phyloP scores from a whole-genome alignment of 2,888 invertebrate species.

The Thysanoteuthis rhombus region DNA sequence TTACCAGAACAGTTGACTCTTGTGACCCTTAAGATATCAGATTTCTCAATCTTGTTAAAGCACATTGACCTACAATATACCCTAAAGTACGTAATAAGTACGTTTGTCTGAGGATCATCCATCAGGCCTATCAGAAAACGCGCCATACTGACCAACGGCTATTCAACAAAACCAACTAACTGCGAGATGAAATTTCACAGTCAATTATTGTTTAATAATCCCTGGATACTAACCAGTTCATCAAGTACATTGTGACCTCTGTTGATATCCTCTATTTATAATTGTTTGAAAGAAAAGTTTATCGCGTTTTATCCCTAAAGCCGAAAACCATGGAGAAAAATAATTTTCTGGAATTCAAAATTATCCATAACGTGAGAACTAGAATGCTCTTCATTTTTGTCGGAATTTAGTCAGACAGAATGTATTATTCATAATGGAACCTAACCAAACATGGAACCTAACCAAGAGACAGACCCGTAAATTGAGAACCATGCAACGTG shows the following conservation, averaged over 20 bases:
- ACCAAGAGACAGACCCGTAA: too few species aligned
- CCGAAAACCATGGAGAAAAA: too few species aligned
- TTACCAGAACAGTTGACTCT: background rate
- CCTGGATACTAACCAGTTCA: background rate
- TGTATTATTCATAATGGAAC: too few species aligned
- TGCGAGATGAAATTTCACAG: background rate
- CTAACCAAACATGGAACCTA: too few species aligned
- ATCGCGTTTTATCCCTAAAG: too few species aligned
- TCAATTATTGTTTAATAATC: background rate
- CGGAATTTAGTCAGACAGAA: too few species aligned
- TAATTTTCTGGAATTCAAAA: too few species aligned
- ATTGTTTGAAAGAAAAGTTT: too few species aligned
- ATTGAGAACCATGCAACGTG: too few species aligned
- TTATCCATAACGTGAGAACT: too few species aligned
- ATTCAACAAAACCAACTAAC: background rate
- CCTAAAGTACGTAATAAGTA: background rate
- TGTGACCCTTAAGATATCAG: background rate
- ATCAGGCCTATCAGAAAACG: background rate
- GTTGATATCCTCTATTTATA: too few species aligned
- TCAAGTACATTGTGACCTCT: background rate
- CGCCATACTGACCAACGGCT: background rate
- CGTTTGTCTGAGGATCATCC: background rate
- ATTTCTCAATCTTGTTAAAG: background rate
- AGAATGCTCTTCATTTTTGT: too few species aligned
- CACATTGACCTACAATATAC: background rate